Conservation (phyloP, 2,888 invertebrate genomes). For the Perizoma flavofasciatum region DNA sequence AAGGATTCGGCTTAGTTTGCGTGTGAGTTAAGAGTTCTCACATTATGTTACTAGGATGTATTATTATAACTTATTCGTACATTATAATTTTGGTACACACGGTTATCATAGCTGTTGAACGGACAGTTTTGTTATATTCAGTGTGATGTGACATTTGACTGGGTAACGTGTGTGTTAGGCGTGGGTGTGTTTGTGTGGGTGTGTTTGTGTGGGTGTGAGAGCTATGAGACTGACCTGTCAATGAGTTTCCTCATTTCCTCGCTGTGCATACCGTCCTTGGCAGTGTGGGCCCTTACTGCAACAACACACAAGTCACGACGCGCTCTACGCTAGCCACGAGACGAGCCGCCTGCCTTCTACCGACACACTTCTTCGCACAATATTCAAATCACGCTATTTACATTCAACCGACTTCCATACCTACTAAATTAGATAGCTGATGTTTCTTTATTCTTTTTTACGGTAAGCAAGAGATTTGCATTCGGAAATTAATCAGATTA, state of each 20-base stretch:
- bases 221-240: slow-evolving; percentile 92
- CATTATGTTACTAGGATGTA: slow-evolving; percentile 13
- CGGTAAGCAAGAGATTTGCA: too few species aligned
- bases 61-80: slow-evolving; percentile 4
- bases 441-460: too few species aligned
- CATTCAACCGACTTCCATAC: too few species aligned
- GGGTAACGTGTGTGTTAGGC: neutral
- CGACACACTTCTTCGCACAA: slow-evolving; percentile 52
- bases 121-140: too few species aligned
- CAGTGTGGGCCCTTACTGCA: slow-evolving; percentile 87
- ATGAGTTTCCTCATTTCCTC: slow-evolving; percentile 99
- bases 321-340: slow-evolving; percentile 76
- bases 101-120: neutral
- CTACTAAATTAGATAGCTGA: too few species aligned
- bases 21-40: slow-evolving; percentile 16
- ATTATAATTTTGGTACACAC: neutral
- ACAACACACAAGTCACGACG: slow-evolving; percentile 82
- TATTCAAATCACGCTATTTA: neutral
- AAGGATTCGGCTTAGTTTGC: slow-evolving; percentile 57
- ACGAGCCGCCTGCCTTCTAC: slow-evolving; percentile 57
- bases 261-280: slow-evolving; percentile 96
- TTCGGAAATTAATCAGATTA: too few species aligned
- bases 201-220: slow-evolving; percentile 44
- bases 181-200: slow-evolving; percentile 8
- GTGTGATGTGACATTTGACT: too few species aligned